phyloP scores from a whole-genome alignment of 64 coral and sea anemone species.

The Trachythela sp. region DNA sequence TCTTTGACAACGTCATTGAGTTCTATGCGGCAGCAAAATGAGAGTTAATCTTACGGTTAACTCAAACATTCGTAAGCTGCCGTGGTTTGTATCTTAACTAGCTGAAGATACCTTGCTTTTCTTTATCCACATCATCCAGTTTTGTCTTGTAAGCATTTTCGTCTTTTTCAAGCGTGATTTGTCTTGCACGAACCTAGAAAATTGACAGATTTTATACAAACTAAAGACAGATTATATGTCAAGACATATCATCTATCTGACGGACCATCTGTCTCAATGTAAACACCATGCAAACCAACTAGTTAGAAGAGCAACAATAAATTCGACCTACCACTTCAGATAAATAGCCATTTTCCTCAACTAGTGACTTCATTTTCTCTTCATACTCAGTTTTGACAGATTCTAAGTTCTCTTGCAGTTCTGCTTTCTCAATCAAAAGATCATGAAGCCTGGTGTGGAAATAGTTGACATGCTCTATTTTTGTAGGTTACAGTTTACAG shows the following conservation, averaged over 20 bases:
- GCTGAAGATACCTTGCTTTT: too few relatives aligned
- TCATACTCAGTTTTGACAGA: neutral
- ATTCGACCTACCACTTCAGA: neutral
- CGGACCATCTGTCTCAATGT: too few relatives aligned
- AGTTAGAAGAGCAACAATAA: neutral
- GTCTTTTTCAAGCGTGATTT: neutral
- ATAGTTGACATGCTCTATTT: neutral
- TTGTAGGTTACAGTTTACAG: neutral
- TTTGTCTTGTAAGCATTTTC: neutral
- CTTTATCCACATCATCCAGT: neutral
- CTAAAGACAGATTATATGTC: neutral
- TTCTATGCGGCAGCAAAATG: neutral
- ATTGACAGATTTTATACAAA: neutral
- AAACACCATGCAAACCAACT: too few relatives aligned
- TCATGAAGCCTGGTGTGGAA: neutral
- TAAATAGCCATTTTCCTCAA: constrained; percentile 22
- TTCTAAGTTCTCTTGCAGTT: constrained; percentile 3
- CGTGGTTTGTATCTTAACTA: too few relatives aligned
- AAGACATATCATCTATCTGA: neutral
- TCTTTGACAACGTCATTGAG: constrained; percentile 2
- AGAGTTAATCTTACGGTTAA: neutral
- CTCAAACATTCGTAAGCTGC: neutral
- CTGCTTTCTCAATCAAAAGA: neutral
- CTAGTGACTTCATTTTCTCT: neutral
- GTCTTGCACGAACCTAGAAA: neutral